These are phyloP conservation scores for Cochlearius cochlearius DNA, from an alignment of 2,113 vertebrate species.

Conservation along the genomic window DNA sequence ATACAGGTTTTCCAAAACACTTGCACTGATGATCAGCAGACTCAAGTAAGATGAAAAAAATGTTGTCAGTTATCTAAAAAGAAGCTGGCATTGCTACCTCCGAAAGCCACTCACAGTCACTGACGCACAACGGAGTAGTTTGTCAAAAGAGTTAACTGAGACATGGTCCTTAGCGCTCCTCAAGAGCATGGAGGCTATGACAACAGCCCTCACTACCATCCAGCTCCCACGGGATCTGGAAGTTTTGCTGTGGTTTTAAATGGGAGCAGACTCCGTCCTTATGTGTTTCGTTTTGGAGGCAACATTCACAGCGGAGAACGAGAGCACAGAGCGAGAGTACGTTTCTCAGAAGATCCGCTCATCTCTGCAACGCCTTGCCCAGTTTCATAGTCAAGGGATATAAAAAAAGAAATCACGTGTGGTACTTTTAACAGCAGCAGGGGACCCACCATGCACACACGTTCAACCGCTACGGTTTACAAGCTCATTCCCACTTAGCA, in stretches of 20 bases:
- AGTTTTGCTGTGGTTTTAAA: neutral
- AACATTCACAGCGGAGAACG: neutral
- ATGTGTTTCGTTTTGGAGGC: neutral
- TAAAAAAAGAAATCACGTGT: rapidly evolving
- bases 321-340: neutral
- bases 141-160: neutral
- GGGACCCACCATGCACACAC: rapidly evolving
- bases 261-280: neutral
- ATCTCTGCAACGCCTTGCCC: neutral
- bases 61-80: neutral
- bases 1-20: neutral
- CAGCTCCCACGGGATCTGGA: neutral
- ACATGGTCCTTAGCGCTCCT: neutral
- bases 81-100: neutral
- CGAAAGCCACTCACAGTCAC: neutral
- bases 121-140: neutral
- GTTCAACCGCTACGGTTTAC: rapidly evolving
- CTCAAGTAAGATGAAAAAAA: neutral
- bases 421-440: neutral
- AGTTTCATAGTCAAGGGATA: rapidly evolving
- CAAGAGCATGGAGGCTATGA: neutral
- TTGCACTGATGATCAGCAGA: rapidly evolving
- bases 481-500: neutral
- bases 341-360: neutral
- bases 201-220: neutral